Conservation (phyloP, 2,888 invertebrate species). For the Enoplolaimus lenunculus region DNA sequence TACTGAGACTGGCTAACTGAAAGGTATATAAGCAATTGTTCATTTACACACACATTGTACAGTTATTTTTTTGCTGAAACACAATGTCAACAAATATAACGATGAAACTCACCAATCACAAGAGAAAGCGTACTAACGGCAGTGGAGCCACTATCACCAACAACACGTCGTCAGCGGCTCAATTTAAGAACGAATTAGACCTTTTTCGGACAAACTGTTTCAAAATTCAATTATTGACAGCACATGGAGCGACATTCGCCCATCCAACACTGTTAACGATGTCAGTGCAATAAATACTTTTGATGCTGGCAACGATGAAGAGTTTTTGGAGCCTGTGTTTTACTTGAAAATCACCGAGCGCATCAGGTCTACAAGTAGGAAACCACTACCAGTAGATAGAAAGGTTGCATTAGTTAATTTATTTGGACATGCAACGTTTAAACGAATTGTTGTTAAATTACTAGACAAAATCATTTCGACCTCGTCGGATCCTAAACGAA, state of each 20-base stretch:
- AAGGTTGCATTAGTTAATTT: conserved; percentile 2
- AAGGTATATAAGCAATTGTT: too few species aligned
- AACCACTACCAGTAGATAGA: not conserved
- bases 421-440: conserved; percentile 7
- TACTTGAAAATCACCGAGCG: not conserved
- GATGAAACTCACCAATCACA: too few species aligned
- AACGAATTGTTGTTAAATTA: not conserved
- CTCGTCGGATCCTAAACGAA: not conserved
- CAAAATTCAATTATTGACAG: not conserved
- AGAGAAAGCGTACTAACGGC: too few species aligned
- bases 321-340: not conserved
- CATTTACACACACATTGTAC: too few species aligned
- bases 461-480: not conserved
- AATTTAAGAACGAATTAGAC: not conserved
- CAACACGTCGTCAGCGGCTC: too few species aligned
- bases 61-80: too few species aligned
- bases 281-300: not conserved
- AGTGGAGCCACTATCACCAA: too few species aligned
- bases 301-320: not conserved
- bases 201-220: not conserved
- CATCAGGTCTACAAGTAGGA: not conserved
- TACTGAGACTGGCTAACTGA: too few species aligned
- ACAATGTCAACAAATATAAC: too few species aligned
- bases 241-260: not conserved
- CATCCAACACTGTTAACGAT: not conserved